Evolutionary conservation across 1,140 invertebrate species (phyloP).

Genomic region (Campoletis sonorensis): DNA sequence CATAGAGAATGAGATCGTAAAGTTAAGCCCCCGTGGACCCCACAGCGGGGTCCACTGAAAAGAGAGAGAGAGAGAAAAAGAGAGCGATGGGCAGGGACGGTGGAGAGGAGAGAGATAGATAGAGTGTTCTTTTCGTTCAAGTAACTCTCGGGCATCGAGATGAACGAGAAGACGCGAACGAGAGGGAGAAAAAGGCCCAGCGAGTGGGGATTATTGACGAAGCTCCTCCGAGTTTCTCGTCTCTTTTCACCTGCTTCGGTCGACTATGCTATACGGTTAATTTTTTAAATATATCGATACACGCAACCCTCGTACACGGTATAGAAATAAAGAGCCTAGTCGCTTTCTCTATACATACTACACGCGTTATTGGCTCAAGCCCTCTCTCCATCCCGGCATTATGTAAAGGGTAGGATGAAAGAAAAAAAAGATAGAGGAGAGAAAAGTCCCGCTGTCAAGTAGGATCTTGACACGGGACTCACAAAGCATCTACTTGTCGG

Average conservation of each 20-base stretch:
- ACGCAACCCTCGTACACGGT: slow-evolving; percentile 6
- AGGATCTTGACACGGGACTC: slow-evolving; percentile 69
- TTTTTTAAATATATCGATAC: slow-evolving; percentile 7
- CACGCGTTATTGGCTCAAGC: slow-evolving; percentile 23
- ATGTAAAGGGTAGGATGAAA: neutral
- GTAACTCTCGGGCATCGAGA: slow-evolving; percentile 23
- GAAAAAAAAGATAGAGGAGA: neutral
- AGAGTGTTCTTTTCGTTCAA: neutral
- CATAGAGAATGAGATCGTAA: slow-evolving; percentile 68
- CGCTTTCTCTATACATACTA: slow-evolving; percentile 10
- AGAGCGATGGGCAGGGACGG: neutral
- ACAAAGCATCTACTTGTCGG: slow-evolving; percentile 56
- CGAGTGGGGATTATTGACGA: slow-evolving; percentile 16
- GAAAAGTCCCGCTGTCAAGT: slow-evolving; percentile 62
- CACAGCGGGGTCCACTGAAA: slow-evolving; percentile 38
- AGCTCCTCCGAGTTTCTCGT: neutral
- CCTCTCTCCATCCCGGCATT: slow-evolving; percentile 14
- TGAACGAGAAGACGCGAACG: neutral
- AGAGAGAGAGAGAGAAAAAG: slow-evolving; percentile 46
- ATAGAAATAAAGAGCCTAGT: slow-evolving; percentile 5
- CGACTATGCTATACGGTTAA: neutral
- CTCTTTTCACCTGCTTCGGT: neutral
- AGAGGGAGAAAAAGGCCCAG: slow-evolving; percentile 25
- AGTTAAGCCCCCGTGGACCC: slow-evolving; percentile 70
- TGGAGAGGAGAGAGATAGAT: slow-evolving; percentile 45